These are phyloP conservation scores for Oreochromis spilurus DNA, from an alignment of 2,113 vertebrate genomes.

Conservation along the genomic window DNA sequence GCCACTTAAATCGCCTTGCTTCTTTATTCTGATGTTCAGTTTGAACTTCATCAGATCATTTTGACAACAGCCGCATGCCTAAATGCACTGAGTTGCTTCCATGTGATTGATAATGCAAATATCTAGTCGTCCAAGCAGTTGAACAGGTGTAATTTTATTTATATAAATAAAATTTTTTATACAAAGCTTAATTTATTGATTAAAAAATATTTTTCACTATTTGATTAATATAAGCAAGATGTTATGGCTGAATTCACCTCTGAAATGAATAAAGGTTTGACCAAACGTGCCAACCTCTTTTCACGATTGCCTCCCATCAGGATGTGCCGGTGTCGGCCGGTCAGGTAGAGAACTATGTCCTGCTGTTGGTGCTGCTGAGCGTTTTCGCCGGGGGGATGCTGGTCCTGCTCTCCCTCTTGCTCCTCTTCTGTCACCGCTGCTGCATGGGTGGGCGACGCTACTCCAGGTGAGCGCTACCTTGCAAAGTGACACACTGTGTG, in stretches of 20 bases:
- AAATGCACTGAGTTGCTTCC: neutral
- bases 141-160: neutral
- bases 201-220: neutral
- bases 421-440: conserved; percentile 89
- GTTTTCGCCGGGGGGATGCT: conserved; percentile 86
- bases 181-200: neutral
- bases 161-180: neutral
- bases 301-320: conserved; percentile 19
- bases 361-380: conserved; percentile 85
- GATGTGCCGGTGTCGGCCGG: conserved; percentile 69
- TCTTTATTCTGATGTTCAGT: neutral
- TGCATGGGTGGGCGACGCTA: conserved; percentile 80
- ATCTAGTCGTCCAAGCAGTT: neutral
- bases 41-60: neutral
- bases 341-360: conserved; percentile 82
- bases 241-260: neutral
- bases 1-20: neutral
- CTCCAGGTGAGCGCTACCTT: conserved; percentile 77
- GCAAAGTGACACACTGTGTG: neutral
- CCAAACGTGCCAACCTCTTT: neutral
- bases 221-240: neutral
- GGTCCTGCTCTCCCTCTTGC: conserved; percentile 83
- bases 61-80: neutral
- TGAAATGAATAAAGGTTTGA: neutral
- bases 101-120: neutral